These are phyloP conservation scores for Brachylomia viminalis DNA, from an alignment of 2,888 invertebrate species.

Conservation along the genomic window DNA sequence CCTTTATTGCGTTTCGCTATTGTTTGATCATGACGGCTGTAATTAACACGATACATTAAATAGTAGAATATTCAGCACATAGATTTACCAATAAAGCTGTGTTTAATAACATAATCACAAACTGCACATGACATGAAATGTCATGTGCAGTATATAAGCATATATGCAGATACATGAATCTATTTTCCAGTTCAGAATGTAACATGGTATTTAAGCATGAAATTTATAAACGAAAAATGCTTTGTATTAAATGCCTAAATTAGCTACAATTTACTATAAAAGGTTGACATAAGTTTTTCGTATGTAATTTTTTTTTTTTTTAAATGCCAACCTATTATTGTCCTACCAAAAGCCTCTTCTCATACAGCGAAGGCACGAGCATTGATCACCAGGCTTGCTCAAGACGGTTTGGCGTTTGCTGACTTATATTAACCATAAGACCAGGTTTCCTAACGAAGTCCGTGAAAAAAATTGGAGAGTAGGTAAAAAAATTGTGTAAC, in stretches of 20 bases:
- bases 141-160: no score
- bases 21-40: constrained; percentile 11
- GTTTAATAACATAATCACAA: background rate
- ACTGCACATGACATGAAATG: no score
- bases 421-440: no score
- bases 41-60: constrained; percentile 34
- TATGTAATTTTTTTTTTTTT: no score
- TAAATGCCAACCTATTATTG: background rate
- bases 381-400: no score
- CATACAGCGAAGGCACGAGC: no score
- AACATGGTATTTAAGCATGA: background rate
- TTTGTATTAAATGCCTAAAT: background rate
- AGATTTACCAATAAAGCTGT: background rate
- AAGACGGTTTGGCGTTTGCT: no score
- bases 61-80: constrained; percentile 10
- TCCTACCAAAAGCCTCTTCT: no score
- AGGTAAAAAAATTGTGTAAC: background rate
- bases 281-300: no score
- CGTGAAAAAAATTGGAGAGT: background rate
- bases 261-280: background rate
- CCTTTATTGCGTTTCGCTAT: constrained; percentile 24
- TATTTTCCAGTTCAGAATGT: background rate
- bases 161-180: background rate
- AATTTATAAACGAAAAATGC: background rate
- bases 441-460: background rate